Evolutionary conservation across 2,888 invertebrate genomes (phyloP), one percentile per base, ranked within the genome.

Genomic region (Mesoligia furuncula): DNA sequence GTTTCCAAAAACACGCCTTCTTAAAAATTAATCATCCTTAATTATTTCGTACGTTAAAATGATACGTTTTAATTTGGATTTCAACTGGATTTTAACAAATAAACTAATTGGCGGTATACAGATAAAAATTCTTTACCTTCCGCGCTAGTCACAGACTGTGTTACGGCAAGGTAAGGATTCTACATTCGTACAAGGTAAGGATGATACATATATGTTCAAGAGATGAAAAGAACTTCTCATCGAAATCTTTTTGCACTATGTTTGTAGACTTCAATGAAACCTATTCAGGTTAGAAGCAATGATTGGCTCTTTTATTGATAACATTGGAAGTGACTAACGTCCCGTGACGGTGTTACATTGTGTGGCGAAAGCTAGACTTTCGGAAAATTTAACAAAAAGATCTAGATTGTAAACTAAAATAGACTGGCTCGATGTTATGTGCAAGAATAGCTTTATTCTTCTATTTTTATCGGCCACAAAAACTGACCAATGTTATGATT

Each of bases 361-460:
- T 61, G 61, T 67, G 54, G 70, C 64, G 84, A 83, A 80, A 83
- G 75, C 45, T 61, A 76, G 73, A 73, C 67, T 71, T 36, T 72
- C 65, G 17, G 73, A 42, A 65, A 73, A 69, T 27, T 48, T 24
- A 45, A 61, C 57, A 67, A 80, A 69, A 59, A 45, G 7, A 2
- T 65, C 17, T 72, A 65, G 51, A 73, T 66, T 69, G 13, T 20
- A 61, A 65, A 42, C 24, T 27, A 75, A 73, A 66, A 51, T 42
- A 54, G 45, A 59, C n/a, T 51, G 24, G n/a, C 39, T 31, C 31
- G 48, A 27, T 39, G 24, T 73, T 61, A 51, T 31, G 31, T 39
- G 15, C 7, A 17, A 36, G 17, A 48, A 24, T 51, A 51, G 42
- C 24, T 65, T 31, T 36, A 62, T 45, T 54, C 5, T 27, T 54